Percentiles rank a stretch among this genome's conserved stretches.
These are phyloP conservation scores for Melanostoma scalare DNA, from an alignment of 2,888 invertebrate genomes.

Conservation along the genomic window DNA sequence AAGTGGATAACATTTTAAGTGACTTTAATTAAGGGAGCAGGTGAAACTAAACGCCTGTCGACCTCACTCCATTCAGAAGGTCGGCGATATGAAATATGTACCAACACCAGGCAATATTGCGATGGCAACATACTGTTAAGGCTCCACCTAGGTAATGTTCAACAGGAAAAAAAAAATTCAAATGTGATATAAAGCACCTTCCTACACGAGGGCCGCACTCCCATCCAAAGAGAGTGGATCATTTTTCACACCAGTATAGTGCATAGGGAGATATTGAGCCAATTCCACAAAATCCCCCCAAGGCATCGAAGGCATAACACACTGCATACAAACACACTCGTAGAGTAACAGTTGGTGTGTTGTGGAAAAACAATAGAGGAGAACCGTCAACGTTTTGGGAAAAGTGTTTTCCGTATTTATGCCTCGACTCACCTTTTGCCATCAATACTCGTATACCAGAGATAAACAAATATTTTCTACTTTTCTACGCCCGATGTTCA, in stretches of 20 bases:
- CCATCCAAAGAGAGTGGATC: conserved; percentile 41
- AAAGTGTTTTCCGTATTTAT: conserved; percentile 20
- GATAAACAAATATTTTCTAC: conserved; percentile 68
- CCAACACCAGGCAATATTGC: conserved; percentile 7
- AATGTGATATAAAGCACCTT: conserved; percentile 10
- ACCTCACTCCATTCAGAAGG: conserved; percentile 17
- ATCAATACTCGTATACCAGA: conserved; percentile 63
- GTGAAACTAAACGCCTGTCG: conserved; percentile 68
- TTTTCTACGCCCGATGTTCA: conserved; percentile 47
- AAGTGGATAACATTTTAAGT: conserved; percentile 72
- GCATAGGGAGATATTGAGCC: conserved; percentile 39
- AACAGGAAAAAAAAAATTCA: conserved; percentile 5
- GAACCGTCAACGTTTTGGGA: conserved; percentile 7
- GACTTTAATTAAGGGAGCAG: conserved; percentile 71
- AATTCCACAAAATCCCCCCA: conserved; percentile 43
- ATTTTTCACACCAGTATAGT: conserved; percentile 65
- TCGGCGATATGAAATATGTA: neutral
- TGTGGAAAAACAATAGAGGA: conserved; percentile 7
- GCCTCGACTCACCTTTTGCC: conserved; percentile 31
- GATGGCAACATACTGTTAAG: conserved; percentile 16
- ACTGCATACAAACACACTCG: neutral
- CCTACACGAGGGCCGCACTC: neutral
- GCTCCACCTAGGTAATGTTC: conserved; percentile 1
- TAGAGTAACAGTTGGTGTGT: neutral
- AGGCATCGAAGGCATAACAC: neutral